Evolutionary conservation across 2,888 invertebrate genomes (phyloP).

Genomic region (Zootermopsis nevadensis): DNA sequence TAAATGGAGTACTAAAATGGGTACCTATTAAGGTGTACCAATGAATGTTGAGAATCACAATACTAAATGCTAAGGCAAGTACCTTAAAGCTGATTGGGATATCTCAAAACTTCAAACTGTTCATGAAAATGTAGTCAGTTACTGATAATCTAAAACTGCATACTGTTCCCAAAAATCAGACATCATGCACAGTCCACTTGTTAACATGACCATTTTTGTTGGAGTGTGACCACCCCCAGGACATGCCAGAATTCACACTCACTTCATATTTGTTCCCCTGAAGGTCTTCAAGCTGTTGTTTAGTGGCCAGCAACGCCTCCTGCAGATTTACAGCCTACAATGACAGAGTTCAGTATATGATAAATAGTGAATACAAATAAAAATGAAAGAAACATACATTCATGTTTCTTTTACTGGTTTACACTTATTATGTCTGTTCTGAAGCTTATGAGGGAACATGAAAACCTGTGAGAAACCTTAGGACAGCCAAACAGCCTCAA

Average conservation of each 20-base stretch:
- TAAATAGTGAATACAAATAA: background rate
- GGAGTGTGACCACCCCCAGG: slow-evolving; percentile 27
- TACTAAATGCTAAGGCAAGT: background rate
- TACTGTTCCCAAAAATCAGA: background rate
- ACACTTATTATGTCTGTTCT: no score
- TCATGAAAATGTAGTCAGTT: background rate
- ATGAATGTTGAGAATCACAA: background rate
- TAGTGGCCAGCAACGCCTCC: slow-evolving; percentile 14
- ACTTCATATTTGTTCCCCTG: slow-evolving; percentile 38
- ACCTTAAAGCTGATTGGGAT: background rate
- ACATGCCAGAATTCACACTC: slow-evolving; percentile 38
- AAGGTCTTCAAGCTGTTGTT: slow-evolving; percentile 27
- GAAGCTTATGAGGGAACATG: no score
- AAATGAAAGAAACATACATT: background rate
- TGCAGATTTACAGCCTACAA: slow-evolving; percentile 28
- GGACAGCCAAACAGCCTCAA: no score
- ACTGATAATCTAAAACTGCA: background rate
- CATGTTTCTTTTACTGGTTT: background rate
- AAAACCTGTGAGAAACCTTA: no score
- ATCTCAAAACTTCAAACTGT: background rate
- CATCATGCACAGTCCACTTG: slow-evolving; percentile 30
- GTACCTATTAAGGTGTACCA: no score
- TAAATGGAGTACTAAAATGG: no score
- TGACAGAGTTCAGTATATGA: background rate
- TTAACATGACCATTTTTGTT: background rate